Conservation (phyloP, 2,888 invertebrate species). For the Ceratothoa steindachneri region DNA sequence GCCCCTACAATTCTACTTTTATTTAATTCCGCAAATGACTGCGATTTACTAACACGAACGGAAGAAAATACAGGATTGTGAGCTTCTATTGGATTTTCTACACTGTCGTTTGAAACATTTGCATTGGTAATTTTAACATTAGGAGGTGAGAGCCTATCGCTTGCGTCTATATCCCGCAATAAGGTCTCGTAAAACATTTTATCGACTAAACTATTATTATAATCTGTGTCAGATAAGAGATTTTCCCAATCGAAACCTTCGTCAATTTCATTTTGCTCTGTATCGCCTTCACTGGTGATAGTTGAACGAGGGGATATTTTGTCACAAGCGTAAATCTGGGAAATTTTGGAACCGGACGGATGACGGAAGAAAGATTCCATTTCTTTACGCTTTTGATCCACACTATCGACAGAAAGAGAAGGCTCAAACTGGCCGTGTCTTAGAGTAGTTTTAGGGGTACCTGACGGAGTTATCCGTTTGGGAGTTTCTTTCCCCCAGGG, state of each 20-base stretch:
- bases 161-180: slow-evolving; percentile 24
- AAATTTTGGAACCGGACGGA: slow-evolving; percentile 10
- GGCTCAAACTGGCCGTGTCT: slow-evolving; percentile 66
- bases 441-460: slow-evolving; percentile 25
- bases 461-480: slow-evolving; percentile 24
- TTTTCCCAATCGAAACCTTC: slow-evolving; percentile 30
- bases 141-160: neutral
- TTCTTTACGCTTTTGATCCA: slow-evolving; percentile 66
- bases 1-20: neutral
- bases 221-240: slow-evolving; percentile 25
- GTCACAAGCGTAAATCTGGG: neutral
- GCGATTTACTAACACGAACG: neutral
- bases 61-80: neutral
- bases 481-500: slow-evolving; percentile 37
- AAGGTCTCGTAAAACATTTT: slow-evolving; percentile 28
- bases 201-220: slow-evolving; percentile 20
- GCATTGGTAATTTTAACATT: neutral
- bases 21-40: neutral
- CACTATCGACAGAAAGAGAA: slow-evolving; percentile 65
- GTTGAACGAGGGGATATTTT: neutral
- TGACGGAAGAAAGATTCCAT: slow-evolving; percentile 67
- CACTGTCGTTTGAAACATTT: neutral
- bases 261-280: neutral
- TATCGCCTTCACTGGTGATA: neutral
- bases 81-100: neutral